These are phyloP conservation scores for Podabrus alpinus DNA, from an alignment of 2,888 invertebrate genomes.

Conservation along the genomic window DNA sequence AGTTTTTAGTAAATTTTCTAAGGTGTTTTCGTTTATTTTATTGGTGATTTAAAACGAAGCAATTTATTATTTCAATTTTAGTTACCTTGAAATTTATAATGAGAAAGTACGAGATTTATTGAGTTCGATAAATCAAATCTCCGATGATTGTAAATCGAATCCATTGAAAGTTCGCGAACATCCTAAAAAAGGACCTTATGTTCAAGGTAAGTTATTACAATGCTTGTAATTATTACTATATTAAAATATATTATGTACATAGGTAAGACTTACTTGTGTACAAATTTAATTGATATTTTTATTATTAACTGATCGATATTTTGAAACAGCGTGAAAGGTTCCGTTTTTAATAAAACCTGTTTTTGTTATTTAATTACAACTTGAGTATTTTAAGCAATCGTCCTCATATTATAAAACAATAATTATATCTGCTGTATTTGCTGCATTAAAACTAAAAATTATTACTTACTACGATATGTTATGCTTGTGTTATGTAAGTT, in stretches of 20 bases:
- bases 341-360: too few relatives aligned
- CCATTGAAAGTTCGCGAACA: slow-evolving; percentile 76
- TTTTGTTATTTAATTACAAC: too few relatives aligned
- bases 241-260: too few relatives aligned
- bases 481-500: neutral
- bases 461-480: too few relatives aligned
- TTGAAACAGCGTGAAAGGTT: too few relatives aligned
- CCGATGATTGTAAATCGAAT: slow-evolving; percentile 44
- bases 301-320: too few relatives aligned
- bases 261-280: too few relatives aligned
- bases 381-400: too few relatives aligned
- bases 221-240: too few relatives aligned
- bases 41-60: neutral
- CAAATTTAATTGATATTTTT: too few relatives aligned
- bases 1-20: neutral
- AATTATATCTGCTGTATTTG: too few relatives aligned
- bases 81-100: slow-evolving; percentile 68
- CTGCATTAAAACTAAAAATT: neutral
- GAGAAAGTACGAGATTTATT: slow-evolving; percentile 76
- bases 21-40: neutral
- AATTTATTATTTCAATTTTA: slow-evolving; percentile 40
- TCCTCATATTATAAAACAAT: too few relatives aligned
- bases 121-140: slow-evolving; percentile 32
- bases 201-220: slow-evolving; percentile 67
- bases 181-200: slow-evolving; percentile 77